A percentile compares a stretch with the other conserved stretches of the same genome.
Evolutionary conservation across 37 sponge, comb jelly and placozoan genomes (phyloP).

Genomic region (Spongilla lacustris): DNA sequence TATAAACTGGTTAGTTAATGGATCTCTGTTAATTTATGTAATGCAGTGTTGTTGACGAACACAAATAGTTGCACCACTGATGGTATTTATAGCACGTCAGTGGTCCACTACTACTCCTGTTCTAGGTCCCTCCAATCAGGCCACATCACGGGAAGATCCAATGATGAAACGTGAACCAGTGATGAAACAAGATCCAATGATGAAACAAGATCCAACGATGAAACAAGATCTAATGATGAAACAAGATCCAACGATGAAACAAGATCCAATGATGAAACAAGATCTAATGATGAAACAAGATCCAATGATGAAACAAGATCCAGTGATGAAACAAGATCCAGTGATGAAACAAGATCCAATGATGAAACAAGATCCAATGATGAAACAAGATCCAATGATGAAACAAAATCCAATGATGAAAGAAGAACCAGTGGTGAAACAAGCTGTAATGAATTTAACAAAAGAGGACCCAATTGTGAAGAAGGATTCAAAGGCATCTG

Average conservation of each 20-base stretch:
- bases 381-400: not conserved
- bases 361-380: not conserved
- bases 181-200: not conserved
- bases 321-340: not conserved
- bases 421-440: not conserved
- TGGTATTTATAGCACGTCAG: too few species aligned
- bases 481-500: not conserved
- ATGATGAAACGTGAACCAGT: not conserved
- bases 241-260: not conserved
- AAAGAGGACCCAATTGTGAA: not conserved
- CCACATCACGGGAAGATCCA: not conserved
- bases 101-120: too few species aligned
- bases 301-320: not conserved
- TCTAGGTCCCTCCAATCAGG: too few species aligned
- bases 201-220: not conserved
- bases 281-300: slow-evolving; percentile 2
- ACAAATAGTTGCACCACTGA: too few species aligned
- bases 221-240: not conserved
- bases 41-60: too few species aligned
- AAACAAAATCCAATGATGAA: not conserved
- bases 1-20: too few species aligned
- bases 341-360: not conserved
- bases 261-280: not conserved
- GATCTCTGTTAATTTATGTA: too few species aligned
- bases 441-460: not conserved